phyloP scores from a whole-genome alignment of 2,888 invertebrate genomes.

The Mythimna pallens region DNA sequence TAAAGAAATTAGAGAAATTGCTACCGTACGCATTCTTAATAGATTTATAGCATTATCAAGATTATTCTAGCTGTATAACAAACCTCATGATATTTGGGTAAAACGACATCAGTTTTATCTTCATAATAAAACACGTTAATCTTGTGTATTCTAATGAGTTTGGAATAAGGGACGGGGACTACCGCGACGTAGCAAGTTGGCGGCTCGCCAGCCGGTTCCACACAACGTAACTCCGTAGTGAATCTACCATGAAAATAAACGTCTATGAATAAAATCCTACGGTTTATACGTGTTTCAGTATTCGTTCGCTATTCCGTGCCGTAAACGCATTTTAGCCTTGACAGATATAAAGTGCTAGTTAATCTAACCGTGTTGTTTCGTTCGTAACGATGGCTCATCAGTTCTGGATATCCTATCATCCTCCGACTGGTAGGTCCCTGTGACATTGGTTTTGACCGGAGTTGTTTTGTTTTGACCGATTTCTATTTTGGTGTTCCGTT shows the following conservation, averaged over 20 bases:
- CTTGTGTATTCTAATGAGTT: constrained; percentile 15
- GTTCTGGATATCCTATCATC: constrained; percentile 96
- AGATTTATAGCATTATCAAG: neutral
- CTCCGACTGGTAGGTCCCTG: constrained; percentile 92
- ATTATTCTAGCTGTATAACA: neutral
- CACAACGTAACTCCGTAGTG: constrained; percentile 73
- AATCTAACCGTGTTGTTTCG: constrained; percentile 43
- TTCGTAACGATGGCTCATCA: constrained; percentile 94
- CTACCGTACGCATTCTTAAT: neutral
- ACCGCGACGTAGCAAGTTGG: constrained; percentile 70
- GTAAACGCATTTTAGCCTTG: constrained; percentile 61
- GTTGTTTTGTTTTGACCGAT: constrained; percentile 32
- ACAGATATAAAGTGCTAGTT: constrained; percentile 21
- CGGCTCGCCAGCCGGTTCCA: constrained; percentile 77
- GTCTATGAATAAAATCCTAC: constrained; percentile 87
- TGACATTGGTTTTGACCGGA: constrained; percentile 28
- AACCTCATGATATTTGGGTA: constrained; percentile 5
- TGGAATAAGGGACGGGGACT: constrained; percentile 27
- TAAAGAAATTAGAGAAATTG: neutral
- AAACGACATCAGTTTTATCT: neutral
- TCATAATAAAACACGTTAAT: neutral
- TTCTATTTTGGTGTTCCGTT: constrained; percentile 40
- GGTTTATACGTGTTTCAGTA: constrained; percentile 74
- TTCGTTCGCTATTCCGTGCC: constrained; percentile 64
- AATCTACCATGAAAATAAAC: constrained; percentile 85